Evolutionary conservation across 2,113 vertebrate genomes (phyloP).

Genomic region (Etia nguti): DNA sequence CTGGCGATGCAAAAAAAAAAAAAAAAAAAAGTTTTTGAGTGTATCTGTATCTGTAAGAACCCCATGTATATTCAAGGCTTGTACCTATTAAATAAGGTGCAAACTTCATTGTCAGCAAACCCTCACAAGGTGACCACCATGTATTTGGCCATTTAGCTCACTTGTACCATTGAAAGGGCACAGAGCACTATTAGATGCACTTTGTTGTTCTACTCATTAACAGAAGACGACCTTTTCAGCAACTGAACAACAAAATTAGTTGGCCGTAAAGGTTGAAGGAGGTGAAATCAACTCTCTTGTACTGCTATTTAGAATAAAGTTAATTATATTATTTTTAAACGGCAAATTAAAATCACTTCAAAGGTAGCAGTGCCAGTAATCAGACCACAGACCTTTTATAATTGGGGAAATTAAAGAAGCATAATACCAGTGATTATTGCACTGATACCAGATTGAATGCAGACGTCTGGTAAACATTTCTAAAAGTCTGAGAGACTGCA

Average conservation of each 20-base stretch:
- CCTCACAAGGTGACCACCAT: background rate
- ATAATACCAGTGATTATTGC: background rate
- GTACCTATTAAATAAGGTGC: background rate
- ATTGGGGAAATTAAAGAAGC: background rate
- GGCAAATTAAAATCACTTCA: background rate
- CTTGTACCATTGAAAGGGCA: conserved; percentile 1
- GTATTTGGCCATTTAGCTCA: conserved; percentile 1
- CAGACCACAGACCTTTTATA: background rate
- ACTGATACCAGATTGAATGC: background rate
- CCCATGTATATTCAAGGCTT: background rate
- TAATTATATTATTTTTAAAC: background rate
- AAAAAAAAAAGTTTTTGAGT: background rate
- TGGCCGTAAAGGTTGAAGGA: background rate
- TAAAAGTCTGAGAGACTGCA: background rate
- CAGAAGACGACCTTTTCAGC: background rate
- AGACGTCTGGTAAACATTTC: background rate
- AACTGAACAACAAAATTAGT: background rate
- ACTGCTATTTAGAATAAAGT: background rate
- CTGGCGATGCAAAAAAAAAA: background rate
- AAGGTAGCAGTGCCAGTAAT: background rate
- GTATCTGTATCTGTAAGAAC: background rate
- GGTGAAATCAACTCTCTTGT: background rate
- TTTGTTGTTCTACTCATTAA: background rate
- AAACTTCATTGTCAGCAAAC: conserved; percentile 1
- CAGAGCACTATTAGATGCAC: background rate